phyloP scores from a whole-genome alignment of 2,888 invertebrate species.

The Pammene aurita region DNA sequence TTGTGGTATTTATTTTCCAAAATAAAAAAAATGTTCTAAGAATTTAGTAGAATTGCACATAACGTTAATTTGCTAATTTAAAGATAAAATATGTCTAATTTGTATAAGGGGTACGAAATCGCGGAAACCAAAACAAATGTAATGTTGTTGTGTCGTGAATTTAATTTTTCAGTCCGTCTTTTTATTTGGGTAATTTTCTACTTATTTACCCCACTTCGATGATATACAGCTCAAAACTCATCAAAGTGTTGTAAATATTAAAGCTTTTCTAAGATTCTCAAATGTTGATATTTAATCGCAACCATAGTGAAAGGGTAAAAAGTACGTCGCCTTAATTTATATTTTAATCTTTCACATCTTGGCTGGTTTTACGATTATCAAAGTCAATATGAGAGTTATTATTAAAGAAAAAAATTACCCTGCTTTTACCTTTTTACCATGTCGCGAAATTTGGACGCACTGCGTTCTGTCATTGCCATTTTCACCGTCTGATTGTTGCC shows the following conservation, averaged over 20 bases:
- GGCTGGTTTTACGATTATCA: no score
- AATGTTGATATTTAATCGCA: constrained; percentile 35
- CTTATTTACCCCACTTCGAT: constrained; percentile 22
- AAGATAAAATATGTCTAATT: background rate
- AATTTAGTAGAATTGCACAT: background rate
- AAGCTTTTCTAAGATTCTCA: constrained; percentile 34
- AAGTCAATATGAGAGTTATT: background rate
- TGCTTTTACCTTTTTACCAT: constrained; percentile 17
- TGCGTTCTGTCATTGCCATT: constrained; percentile 59
- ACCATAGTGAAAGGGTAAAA: constrained; percentile 10
- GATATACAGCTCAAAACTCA: background rate
- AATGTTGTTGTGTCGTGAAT: constrained; percentile 19
- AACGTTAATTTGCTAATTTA: background rate
- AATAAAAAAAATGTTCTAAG: no score
- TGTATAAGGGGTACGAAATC: constrained; percentile 26
- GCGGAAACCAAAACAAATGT: constrained; percentile 24
- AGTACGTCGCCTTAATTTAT: background rate
- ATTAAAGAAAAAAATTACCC: background rate
- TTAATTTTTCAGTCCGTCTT: constrained; percentile 30
- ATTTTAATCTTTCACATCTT: no score
- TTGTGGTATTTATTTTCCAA: no score
- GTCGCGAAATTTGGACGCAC: constrained; percentile 39
- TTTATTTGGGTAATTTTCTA: constrained; percentile 18
- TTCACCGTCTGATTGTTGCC: constrained; percentile 66
- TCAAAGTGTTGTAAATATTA: constrained; percentile 30